Base-by-base conservation (phyloP, 2,113 vertebrate genomes). In the Puffinus mauretanicus region DNA sequence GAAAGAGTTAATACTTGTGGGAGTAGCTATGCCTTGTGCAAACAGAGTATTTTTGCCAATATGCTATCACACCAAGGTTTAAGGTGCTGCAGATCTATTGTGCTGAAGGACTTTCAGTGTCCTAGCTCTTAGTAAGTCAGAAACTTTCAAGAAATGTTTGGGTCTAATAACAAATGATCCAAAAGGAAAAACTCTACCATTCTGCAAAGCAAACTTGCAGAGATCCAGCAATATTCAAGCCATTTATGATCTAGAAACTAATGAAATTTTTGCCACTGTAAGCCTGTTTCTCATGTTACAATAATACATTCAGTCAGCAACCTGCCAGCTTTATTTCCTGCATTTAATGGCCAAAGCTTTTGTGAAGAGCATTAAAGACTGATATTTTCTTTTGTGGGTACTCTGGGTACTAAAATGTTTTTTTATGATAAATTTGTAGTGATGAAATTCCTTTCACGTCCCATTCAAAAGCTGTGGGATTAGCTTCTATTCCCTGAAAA, bases 51-150 rank as follows among this genome's bases (percentile, higher is more conserved):
- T 7, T 78, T 82, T 87, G 34, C 10, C 65, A 75, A 34, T 25
- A 34, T 29, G 18, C 36, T 73, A 34, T 77, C 24, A 69, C 40
- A 77, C 7, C 10, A 61, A 42, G 34, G 24, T 80, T 77, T 78
- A 78, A 70, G 42, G 38, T 62, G 19, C 36, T 89, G 16, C 8
- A 91, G 16, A 19, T 86, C 10, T 86, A 17, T 71, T 82, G 9
- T 65, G 19, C 20, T 11, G 4, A 76, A 54, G 46, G 12, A 66
- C 9, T 70, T 91, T 5, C 30, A 54, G 11, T 34, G 9, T 65
- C 0, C 0, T 70, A 62, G 54, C 7, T 70, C 27, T 70, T 27
- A 47, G 5, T 55, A 77, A 65, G 61, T 18, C n/a, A 83, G 49
- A 83, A 90, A 61, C 16, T 80, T 88, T 27, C 29, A 82, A 32